Conservation (phyloP, 2,797 vertebrate species). For the Valencia hispanica region DNA sequence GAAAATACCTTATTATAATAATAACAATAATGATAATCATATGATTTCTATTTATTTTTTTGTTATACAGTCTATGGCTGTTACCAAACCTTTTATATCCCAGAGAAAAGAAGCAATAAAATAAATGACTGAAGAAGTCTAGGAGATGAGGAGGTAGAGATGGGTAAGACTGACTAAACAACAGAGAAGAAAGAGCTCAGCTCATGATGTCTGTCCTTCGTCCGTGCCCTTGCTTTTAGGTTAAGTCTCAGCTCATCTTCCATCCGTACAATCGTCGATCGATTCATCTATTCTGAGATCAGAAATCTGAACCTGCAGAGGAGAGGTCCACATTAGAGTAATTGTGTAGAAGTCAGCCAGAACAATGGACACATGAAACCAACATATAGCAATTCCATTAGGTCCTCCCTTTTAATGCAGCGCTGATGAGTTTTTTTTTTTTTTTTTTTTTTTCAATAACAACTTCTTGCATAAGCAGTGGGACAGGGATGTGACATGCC, state of each 20-base stretch:
- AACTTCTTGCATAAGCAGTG: too few relatives aligned
- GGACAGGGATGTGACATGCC: neutral
- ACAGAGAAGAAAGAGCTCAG: neutral
- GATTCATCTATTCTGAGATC: constrained; percentile 51
- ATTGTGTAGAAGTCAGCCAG: constrained; percentile 3
- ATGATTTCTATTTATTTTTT: too few relatives aligned
- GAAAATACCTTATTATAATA: too few relatives aligned
- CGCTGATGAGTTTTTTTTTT: neutral
- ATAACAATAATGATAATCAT: too few relatives aligned
- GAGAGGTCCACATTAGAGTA: constrained; percentile 16
- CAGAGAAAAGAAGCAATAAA: neutral
- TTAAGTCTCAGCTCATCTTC: constrained; percentile 25
- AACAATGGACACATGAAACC: neutral
- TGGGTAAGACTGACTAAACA: neutral
- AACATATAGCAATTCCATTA: neutral
- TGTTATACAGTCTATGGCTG: too few relatives aligned
- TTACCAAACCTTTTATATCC: neutral
- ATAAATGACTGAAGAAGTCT: neutral
- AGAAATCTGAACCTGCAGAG: constrained; percentile 41
- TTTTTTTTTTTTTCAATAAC: neutral
- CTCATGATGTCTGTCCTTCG: constrained; percentile 8
- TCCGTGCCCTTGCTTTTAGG: constrained; percentile 27
- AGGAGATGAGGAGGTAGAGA: neutral
- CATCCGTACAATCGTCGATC: constrained; percentile 38
- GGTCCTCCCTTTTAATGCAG: neutral